phyloP scores from a whole-genome alignment of 1,140 invertebrate genomes.

The Epicauta chinensis region DNA sequence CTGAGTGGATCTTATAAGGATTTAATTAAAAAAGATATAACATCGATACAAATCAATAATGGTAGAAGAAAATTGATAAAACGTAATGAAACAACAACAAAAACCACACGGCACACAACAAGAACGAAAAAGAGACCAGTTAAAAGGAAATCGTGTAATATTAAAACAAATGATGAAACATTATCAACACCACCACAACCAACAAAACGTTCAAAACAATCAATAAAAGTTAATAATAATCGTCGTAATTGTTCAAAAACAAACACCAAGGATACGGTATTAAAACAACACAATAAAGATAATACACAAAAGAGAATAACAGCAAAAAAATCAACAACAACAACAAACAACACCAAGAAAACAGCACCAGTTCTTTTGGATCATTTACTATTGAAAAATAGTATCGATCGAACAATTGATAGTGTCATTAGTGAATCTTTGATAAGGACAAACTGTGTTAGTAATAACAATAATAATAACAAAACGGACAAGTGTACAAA shows the following conservation, averaged over 20 bases:
- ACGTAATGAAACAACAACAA: constrained; percentile 4
- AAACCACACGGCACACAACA: too few species aligned
- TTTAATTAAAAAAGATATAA: constrained; percentile 41
- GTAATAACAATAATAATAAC: constrained; percentile 39
- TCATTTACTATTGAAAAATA: constrained; percentile 50
- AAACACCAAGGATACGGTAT: too few species aligned
- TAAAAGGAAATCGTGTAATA: constrained; percentile 39
- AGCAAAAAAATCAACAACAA: constrained; percentile 32
- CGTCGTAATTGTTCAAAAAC: too few species aligned
- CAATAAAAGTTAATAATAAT: constrained; percentile 21
- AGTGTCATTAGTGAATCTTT: constrained; percentile 38
- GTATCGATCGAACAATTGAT: constrained; percentile 47
- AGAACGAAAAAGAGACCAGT: constrained; percentile 24
- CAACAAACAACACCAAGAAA: constrained; percentile 33
- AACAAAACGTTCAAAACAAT: constrained; percentile 27
- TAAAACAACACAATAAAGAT: constrained; percentile 27
- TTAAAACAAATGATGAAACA: constrained; percentile 44
- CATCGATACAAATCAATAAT: constrained; percentile 41
- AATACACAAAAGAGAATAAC: constrained; percentile 18
- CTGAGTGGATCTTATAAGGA: constrained; percentile 41
- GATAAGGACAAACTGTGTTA: constrained; percentile 12
- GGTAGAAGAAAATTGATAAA: constrained; percentile 42
- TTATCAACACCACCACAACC: constrained; percentile 22
- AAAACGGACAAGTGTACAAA: constrained; percentile 31
- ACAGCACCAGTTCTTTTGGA: constrained; percentile 45